A percentile compares a stretch with the other conserved stretches of the same genome.
Conservation (phyloP, 1,140 invertebrate species). For the Orius laevigatus region DNA sequence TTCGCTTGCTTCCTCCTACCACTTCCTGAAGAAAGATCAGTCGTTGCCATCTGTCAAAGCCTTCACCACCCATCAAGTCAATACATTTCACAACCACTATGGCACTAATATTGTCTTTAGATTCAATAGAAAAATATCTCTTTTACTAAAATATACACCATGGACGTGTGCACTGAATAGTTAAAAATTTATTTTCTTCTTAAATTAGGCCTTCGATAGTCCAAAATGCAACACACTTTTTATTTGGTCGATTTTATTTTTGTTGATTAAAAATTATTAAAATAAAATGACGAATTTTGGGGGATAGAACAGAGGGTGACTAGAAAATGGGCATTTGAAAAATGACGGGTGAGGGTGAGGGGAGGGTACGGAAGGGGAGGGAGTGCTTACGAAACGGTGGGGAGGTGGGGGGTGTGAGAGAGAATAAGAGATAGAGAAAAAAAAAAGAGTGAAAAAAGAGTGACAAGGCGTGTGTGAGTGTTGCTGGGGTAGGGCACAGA, state of each 20-base stretch:
- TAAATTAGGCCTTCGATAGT: neutral
- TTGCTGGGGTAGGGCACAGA: slow-evolving; percentile 6
- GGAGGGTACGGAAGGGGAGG: neutral
- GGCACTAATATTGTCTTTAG: neutral
- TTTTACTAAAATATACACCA: slow-evolving; percentile 1
- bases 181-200: neutral
- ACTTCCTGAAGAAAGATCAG: slow-evolving; percentile 17
- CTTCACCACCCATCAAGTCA: slow-evolving; percentile 8
- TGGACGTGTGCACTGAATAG: neutral
- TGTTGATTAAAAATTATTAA: neutral
- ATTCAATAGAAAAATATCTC: slow-evolving; percentile 8
- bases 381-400: neutral
- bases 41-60: slow-evolving; percentile 13
- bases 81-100: neutral
- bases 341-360: slow-evolving; percentile 1
- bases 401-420: neutral
- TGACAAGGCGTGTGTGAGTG: neutral
- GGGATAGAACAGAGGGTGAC: neutral
- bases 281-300: neutral
- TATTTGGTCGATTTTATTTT: neutral
- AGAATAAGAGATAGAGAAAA: slow-evolving; percentile 6
- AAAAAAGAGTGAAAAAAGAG: slow-evolving; percentile 3
- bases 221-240: neutral
- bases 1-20: slow-evolving; percentile 21
- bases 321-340: neutral